Conservation (phyloP, 2,113 vertebrate genomes). For the Meleagris gallopavo region DNA sequence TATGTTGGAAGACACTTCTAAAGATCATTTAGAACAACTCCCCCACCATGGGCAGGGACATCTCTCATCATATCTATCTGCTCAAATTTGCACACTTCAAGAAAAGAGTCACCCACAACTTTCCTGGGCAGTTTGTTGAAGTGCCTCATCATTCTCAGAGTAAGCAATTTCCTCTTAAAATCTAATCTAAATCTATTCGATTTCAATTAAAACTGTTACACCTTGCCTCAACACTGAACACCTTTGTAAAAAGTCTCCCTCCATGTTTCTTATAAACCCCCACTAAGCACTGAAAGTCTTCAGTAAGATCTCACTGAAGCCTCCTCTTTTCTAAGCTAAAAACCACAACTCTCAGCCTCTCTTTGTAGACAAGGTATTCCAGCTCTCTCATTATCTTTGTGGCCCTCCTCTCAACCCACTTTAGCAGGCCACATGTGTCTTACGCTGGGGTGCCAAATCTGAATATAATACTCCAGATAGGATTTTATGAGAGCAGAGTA, state of each 20-base stretch:
- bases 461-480: neutral
- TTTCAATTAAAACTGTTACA: neutral
- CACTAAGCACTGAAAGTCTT: neutral
- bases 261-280: neutral
- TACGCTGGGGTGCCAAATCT: neutral
- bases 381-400: neutral
- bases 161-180: neutral
- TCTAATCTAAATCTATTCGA: neutral
- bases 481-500: neutral
- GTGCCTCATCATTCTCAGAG: neutral
- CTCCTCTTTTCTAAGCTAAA: neutral
- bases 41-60: neutral
- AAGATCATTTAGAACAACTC: neutral
- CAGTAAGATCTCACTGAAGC: neutral
- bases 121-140: neutral
- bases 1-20: neutral
- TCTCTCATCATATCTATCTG: neutral
- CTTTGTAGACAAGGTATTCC: neutral
- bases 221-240: neutral
- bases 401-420: neutral
- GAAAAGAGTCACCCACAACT: neutral
- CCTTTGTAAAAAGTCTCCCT: neutral
- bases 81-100: neutral
- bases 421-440: neutral
- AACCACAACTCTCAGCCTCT: neutral